These are phyloP conservation scores for Lepidothrix coronata DNA, from an alignment of 2,113 vertebrate species.

Conservation along the genomic window DNA sequence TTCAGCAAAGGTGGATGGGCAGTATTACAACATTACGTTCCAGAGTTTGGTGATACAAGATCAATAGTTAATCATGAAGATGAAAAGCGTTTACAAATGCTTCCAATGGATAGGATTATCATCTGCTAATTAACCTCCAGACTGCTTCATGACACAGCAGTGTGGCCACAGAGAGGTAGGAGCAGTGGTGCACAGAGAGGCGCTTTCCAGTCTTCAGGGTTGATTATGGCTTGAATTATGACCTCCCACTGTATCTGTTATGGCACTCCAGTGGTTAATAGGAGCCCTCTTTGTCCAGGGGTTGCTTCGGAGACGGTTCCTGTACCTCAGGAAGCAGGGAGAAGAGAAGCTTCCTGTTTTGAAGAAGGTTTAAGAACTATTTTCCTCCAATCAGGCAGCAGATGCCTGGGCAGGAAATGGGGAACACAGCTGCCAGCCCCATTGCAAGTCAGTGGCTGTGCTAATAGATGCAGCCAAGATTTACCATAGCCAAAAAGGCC, in stretches of 20 bases:
- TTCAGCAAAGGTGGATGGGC: not conserved
- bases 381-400: conserved; percentile 90
- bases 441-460: not conserved
- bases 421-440: conserved; percentile 72
- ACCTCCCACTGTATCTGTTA: not conserved
- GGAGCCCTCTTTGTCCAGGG: conserved; percentile 80
- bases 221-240: not conserved
- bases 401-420: conserved; percentile 86
- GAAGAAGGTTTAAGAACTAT: conserved; percentile 86
- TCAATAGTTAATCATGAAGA: not conserved
- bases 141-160: not conserved
- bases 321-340: conserved; percentile 97
- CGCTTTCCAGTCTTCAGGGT: not conserved
- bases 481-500: not conserved
- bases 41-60: not conserved
- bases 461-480: not conserved
- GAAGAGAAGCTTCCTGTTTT: conserved; percentile 96
- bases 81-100: not conserved
- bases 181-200: not conserved
- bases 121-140: not conserved
- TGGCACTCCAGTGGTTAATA: conserved; percentile 82
- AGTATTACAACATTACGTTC: not conserved
- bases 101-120: not conserved
- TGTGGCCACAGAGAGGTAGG: not conserved
- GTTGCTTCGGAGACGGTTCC: conserved; percentile 93